These are phyloP conservation scores for Drosophila arizonae DNA, from an alignment of 1,140 invertebrate species.

Conservation along the genomic window DNA sequence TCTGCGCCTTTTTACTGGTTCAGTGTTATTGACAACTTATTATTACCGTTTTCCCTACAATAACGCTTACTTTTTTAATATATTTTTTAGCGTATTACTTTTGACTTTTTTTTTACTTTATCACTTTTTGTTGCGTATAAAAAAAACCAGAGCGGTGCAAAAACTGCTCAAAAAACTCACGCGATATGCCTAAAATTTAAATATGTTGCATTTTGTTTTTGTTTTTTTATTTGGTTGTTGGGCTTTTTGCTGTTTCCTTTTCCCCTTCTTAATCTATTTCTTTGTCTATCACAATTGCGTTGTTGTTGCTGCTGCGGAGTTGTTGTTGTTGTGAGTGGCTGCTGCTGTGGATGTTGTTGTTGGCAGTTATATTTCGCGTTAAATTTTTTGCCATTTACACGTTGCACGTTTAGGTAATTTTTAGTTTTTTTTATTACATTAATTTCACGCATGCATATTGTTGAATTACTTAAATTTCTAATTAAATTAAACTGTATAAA, in stretches of 20 bases:
- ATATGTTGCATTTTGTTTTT: constrained; percentile 59
- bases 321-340: constrained; percentile 54
- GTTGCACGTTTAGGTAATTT: constrained; percentile 35
- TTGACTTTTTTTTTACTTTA: constrained; percentile 51
- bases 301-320: constrained; percentile 67
- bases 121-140: constrained; percentile 67
- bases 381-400: constrained; percentile 67
- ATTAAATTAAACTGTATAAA: constrained; percentile 74
- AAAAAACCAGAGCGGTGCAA: constrained; percentile 45
- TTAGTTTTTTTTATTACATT: constrained; percentile 46
- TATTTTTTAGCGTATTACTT: constrained; percentile 61
- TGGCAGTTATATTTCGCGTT: constrained; percentile 69
- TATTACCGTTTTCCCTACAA: constrained; percentile 28
- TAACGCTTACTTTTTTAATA: constrained; percentile 60
- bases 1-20: constrained; percentile 24
- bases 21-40: constrained; percentile 46
- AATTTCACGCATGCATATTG: constrained; percentile 72
- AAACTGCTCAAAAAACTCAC: constrained; percentile 56
- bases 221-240: constrained; percentile 39
- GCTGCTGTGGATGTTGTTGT: constrained; percentile 61
- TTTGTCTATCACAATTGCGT: constrained; percentile 81
- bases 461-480: constrained; percentile 70
- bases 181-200: constrained; percentile 53
- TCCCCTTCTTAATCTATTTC: constrained; percentile 74
- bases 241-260: constrained; percentile 51